Percentiles rank a stretch among this genome's conserved stretches.
Conservation (phyloP, 2,888 invertebrate species). For the Brenthis hecate region DNA sequence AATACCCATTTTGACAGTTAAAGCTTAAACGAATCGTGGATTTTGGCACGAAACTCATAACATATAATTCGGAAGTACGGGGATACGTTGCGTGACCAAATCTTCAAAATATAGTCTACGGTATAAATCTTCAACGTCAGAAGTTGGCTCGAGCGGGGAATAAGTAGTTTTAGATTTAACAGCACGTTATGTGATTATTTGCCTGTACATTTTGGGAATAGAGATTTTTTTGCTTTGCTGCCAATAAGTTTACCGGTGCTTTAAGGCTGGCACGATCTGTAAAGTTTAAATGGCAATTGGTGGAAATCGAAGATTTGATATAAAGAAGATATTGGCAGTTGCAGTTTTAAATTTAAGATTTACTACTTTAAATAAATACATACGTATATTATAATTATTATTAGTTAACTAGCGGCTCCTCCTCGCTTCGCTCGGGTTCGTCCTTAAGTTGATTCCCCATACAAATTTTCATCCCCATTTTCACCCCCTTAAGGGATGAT, state of each 20-base stretch:
- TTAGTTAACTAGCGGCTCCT: no score
- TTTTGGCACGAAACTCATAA: constrained; percentile 25
- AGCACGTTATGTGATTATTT: constrained; percentile 23
- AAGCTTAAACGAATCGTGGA: constrained; percentile 21
- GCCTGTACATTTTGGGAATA: not conserved
- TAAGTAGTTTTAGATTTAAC: constrained; percentile 25
- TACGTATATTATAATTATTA: no score
- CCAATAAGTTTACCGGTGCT: constrained; percentile 22
- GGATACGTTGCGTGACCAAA: constrained; percentile 28
- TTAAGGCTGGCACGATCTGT: constrained; percentile 13
- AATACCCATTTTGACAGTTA: constrained; percentile 26
- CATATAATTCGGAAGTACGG: constrained; percentile 25
- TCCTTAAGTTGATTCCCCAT: no score
- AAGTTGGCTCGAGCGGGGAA: constrained; percentile 25
- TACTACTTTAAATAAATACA: no score
- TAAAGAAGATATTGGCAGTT: no score
- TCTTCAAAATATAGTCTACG: constrained; percentile 15
- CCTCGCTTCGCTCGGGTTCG: no score
- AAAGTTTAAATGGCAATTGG: not conserved
- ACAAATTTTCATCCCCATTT: no score
- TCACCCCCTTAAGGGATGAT: no score
- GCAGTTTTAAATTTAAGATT: no score
- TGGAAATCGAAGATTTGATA: no score
- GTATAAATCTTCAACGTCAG: constrained; percentile 25
- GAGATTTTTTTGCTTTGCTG: not conserved